A percentile compares a stretch with the other conserved stretches of the same genome.
These are phyloP conservation scores for Leptodactylus fuscus DNA, from an alignment of 2,113 vertebrate genomes.

Conservation along the genomic window DNA sequence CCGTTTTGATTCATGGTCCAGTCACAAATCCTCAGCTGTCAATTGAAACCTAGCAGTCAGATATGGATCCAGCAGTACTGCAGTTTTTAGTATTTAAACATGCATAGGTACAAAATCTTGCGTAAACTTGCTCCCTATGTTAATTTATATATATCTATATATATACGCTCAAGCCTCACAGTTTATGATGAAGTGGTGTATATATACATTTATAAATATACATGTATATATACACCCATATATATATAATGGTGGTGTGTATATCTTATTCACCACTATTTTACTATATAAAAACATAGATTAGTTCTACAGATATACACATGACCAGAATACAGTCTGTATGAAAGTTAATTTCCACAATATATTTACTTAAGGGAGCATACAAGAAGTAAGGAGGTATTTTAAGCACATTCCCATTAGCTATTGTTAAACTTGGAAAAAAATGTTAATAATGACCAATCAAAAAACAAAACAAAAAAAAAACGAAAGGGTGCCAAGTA, in stretches of 20 bases:
- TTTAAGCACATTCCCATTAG: constrained; percentile 77
- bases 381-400: constrained; percentile 71
- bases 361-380: constrained; percentile 73
- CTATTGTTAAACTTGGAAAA: constrained; percentile 76
- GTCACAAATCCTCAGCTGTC: constrained; percentile 99
- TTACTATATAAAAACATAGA: no score
- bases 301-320: constrained; percentile 30
- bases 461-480: constrained; percentile 69
- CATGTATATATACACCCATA: no score
- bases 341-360: constrained; percentile 66
- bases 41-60: constrained; percentile 99
- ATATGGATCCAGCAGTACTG: constrained; percentile 96
- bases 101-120: constrained; percentile 83
- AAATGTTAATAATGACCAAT: constrained; percentile 69
- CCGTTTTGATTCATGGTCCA: constrained; percentile 99
- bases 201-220: no score
- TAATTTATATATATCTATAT: background rate
- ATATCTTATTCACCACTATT: no score
- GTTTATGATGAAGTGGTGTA: background rate
- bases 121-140: constrained; percentile 67
- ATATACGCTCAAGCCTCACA: background rate
- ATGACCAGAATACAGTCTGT: constrained; percentile 34
- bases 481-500: constrained; percentile 65
- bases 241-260: constrained; percentile 20
- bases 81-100: constrained; percentile 92